phyloP scores from a whole-genome alignment of 2,113 vertebrate species.

The Zosterops pallidus region DNA sequence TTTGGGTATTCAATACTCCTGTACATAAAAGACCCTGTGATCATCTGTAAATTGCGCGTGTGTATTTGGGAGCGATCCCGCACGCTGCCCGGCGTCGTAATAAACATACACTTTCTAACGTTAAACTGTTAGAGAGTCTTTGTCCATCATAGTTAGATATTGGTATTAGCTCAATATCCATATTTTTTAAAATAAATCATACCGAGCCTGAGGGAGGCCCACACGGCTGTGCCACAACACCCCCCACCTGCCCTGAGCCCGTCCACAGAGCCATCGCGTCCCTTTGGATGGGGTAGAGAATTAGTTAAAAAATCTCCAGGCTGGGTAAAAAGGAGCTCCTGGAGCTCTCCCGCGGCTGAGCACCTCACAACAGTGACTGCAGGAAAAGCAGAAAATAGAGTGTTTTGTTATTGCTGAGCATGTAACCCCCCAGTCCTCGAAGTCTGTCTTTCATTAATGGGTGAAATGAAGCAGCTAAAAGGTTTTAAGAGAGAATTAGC shows the following conservation, averaged over 20 bases:
- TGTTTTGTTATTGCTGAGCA: neutral
- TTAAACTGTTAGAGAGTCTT: too few species aligned
- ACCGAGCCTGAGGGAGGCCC: too few species aligned
- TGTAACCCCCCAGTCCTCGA: neutral
- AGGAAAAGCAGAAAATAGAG: neutral
- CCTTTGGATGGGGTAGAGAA: neutral
- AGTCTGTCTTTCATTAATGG: fast-evolving
- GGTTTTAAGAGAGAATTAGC: neutral
- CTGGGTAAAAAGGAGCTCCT: neutral
- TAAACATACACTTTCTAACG: too few species aligned
- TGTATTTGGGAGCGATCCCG: too few species aligned
- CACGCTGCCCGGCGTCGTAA: too few species aligned
- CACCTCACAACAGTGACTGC: neutral
- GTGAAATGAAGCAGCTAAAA: neutral
- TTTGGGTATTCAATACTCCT: too few species aligned
- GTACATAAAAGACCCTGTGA: too few species aligned
- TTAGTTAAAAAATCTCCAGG: neutral
- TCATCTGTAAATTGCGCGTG: too few species aligned
- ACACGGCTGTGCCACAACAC: fast-evolving
- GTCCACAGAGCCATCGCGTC: neutral
- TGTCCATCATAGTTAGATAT: too few species aligned
- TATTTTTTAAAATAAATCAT: too few species aligned
- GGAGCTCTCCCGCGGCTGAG: fast-evolving
- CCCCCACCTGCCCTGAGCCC: fast-evolving
- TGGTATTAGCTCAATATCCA: too few species aligned